Conservation (phyloP, 2,888 invertebrate genomes). For the Lasioglossum oenotherae region DNA sequence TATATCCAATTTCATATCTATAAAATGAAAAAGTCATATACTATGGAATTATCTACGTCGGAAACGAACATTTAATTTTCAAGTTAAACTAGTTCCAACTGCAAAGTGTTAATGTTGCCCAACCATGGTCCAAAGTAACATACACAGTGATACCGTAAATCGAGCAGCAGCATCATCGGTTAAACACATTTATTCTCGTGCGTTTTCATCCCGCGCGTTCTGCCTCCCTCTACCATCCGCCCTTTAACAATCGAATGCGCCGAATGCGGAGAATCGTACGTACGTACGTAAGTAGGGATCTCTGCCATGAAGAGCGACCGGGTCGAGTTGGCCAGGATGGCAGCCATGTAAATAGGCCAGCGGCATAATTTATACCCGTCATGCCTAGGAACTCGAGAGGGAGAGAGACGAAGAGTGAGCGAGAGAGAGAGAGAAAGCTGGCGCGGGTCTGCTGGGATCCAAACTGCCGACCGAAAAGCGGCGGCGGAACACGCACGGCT, state of each 20-base stretch:
- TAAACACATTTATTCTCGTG: constrained; percentile 17
- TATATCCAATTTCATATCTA: no score
- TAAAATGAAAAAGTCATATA: no score
- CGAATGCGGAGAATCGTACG: constrained; percentile 68
- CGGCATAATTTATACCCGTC: constrained; percentile 81
- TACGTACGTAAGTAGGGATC: constrained; percentile 69
- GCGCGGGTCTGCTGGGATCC: constrained; percentile 70
- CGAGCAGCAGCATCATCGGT: background rate
- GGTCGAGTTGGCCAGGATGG: constrained; percentile 71
- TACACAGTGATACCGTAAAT: background rate
- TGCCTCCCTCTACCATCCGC: background rate
- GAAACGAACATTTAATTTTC: no score
- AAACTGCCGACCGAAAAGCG: constrained; percentile 68
- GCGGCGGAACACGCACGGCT: constrained; percentile 67
- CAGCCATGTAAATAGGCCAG: constrained; percentile 81
- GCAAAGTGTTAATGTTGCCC: background rate
- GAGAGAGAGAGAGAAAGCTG: constrained; percentile 29
- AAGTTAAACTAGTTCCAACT: no score
- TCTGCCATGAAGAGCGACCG: constrained; percentile 67
- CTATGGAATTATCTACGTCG: no score
- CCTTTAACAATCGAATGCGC: constrained; percentile 65
- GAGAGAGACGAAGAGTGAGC: background rate
- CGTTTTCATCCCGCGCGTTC: background rate
- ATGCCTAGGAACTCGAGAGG: constrained; percentile 62
- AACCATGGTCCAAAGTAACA: background rate